Percentiles rank a stretch among this genome's conserved stretches.
Evolutionary conservation across 2,113 vertebrate species (phyloP).

Genomic region (Dissostichus mawsoni): DNA sequence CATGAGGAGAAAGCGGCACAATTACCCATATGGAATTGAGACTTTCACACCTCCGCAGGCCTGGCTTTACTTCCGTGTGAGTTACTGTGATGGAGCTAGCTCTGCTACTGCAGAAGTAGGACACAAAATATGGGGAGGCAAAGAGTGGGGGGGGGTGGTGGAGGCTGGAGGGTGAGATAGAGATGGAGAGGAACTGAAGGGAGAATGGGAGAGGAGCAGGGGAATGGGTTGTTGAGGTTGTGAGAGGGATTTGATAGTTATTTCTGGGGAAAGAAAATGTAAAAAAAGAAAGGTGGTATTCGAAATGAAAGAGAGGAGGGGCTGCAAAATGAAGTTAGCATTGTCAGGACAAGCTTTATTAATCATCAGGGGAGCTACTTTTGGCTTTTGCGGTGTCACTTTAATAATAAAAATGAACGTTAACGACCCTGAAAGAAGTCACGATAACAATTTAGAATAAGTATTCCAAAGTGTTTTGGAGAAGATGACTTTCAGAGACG

Average conservation of each 20-base stretch:
- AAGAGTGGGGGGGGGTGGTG: background rate
- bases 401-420: conserved; percentile 17
- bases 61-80: conserved; percentile 12
- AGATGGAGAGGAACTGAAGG: conserved; percentile 2
- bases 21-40: conserved; percentile 55
- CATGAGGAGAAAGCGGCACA: conserved; percentile 16
- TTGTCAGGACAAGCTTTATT: conserved; percentile 47
- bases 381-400: conserved; percentile 17
- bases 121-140: conserved; percentile 51
- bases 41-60: conserved; percentile 70
- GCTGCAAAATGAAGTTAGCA: conserved; percentile 13
- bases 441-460: background rate
- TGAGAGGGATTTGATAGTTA: conserved; percentile 34
- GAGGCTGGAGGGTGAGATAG: background rate
- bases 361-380: conserved; percentile 40
- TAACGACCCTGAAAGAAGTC: conserved; percentile 24
- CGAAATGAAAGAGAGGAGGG: conserved; percentile 3
- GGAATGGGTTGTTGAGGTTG: conserved; percentile 6
- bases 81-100: conserved; percentile 17
- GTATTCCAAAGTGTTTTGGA: background rate
- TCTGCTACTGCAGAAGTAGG: conserved; percentile 64
- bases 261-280: conserved; percentile 37
- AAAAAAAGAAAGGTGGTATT: conserved; percentile 13
- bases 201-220: background rate
- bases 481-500: background rate